Percentiles rank a stretch among this genome's conserved stretches.
These are phyloP conservation scores for Araneus ventricosus DNA, from an alignment of 1,140 invertebrate genomes.

Conservation along the genomic window DNA sequence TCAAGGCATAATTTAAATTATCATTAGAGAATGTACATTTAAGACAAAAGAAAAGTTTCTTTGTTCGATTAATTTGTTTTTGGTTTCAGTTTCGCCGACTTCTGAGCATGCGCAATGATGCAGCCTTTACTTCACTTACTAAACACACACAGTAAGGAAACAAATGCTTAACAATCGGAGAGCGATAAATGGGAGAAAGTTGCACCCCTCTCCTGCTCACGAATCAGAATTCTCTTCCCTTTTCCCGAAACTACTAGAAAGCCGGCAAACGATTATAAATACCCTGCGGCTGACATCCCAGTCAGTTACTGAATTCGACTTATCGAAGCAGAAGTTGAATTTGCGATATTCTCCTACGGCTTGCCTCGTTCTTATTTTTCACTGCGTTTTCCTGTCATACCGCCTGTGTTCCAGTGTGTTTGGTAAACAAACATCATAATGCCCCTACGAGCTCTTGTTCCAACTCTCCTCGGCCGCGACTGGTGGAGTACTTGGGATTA, in stretches of 20 bases:
- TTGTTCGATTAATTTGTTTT: no score
- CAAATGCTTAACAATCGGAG: no score
- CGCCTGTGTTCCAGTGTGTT: not conserved
- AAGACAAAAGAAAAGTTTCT: no score
- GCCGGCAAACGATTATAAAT: not conserved
- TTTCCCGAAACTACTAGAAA: not conserved
- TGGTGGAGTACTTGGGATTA: constrained; percentile 62
- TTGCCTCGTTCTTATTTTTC: not conserved
- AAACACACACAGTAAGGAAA: not conserved
- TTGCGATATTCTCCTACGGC: not conserved
- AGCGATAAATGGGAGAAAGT: not conserved
- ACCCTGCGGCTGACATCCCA: not conserved
- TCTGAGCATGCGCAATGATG: not conserved
- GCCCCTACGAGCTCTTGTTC: constrained; percentile 15
- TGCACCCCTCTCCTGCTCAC: not conserved
- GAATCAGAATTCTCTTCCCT: not conserved
- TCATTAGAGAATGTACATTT: no score
- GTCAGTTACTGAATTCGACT: not conserved
- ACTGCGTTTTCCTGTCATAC: not conserved
- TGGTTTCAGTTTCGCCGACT: no score
- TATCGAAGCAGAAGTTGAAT: not conserved
- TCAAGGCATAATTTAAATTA: no score
- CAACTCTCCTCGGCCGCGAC: constrained; percentile 25
- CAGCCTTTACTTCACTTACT: not conserved
- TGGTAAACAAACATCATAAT: not conserved